Conservation (phyloP, 2,797 vertebrate species). For the Halcyon badia region DNA sequence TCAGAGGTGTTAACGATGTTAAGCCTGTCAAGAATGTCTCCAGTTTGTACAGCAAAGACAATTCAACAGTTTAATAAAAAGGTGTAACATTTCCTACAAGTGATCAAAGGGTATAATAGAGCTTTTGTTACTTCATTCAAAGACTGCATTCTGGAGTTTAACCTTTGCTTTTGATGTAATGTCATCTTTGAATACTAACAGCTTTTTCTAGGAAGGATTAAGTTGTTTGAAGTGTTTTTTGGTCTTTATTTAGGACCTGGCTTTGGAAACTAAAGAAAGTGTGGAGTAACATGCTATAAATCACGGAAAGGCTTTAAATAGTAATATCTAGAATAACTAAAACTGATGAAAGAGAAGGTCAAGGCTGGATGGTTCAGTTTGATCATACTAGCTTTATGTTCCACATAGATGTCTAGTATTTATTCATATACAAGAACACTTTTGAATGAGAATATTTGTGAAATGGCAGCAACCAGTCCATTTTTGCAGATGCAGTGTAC, state of each 20-base stretch:
- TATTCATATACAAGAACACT: background rate
- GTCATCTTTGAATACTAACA: slow-evolving; percentile 78
- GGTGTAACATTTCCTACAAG: slow-evolving; percentile 82
- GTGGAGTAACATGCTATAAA: slow-evolving; percentile 8
- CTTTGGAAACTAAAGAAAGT: slow-evolving; percentile 63
- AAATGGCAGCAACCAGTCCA: background rate
- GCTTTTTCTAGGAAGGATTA: slow-evolving; percentile 61
- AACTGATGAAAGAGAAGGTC: background rate
- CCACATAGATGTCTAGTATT: background rate
- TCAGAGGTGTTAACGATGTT: slow-evolving; percentile 74
- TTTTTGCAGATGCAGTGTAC: background rate
- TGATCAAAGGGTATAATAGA: slow-evolving; percentile 83
- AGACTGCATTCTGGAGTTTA: slow-evolving; percentile 80
- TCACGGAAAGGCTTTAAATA: slow-evolving; percentile 13
- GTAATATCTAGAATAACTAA: background rate
- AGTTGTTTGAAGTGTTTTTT: slow-evolving; percentile 61
- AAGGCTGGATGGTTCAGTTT: background rate
- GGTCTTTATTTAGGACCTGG: slow-evolving; percentile 33
- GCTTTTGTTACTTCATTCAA: slow-evolving; percentile 83
- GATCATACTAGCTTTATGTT: background rate
- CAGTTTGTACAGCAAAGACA: slow-evolving; percentile 64
- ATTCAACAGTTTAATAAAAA: slow-evolving; percentile 80
- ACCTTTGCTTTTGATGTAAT: slow-evolving; percentile 84
- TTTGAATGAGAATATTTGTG: background rate
- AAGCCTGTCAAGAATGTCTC: slow-evolving; percentile 79